phyloP scores from a whole-genome alignment of 2,797 vertebrate genomes.

The Delichon dasypus region DNA sequence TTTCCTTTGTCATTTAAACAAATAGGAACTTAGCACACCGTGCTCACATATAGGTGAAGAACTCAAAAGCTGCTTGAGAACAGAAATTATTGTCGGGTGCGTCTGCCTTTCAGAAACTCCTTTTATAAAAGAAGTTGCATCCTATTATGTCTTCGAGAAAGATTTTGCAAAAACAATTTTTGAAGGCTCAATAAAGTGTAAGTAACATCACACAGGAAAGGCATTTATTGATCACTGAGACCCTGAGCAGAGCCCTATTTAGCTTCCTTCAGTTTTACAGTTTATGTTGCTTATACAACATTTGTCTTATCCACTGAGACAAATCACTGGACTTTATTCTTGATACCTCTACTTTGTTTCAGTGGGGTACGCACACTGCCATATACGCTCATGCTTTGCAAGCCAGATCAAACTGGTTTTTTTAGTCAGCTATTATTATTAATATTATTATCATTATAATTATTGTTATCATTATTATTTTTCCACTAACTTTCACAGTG shows the following conservation, averaged over 20 bases:
- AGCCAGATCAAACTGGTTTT: neutral
- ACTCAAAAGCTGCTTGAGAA: neutral
- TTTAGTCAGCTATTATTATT: no score
- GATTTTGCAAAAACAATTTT: neutral
- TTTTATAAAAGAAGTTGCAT: neutral
- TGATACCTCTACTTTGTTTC: neutral
- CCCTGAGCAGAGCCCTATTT: neutral
- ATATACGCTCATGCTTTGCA: rapidly evolving
- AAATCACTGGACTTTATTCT: neutral
- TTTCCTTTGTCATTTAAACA: neutral
- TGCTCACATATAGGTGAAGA: neutral
- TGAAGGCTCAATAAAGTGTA: neutral
- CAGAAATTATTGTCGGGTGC: rapidly evolving
- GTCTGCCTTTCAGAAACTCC: neutral
- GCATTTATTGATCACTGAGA: neutral
- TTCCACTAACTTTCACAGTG: neutral
- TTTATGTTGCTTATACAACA: neutral
- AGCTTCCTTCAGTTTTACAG: neutral
- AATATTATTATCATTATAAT: no score
- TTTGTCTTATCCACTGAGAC: neutral
- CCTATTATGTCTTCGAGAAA: neutral
- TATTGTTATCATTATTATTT: neutral
- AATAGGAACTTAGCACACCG: neutral
- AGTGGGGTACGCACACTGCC: neutral
- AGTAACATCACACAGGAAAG: neutral